phyloP scores from a whole-genome alignment of 1,140 invertebrate species.

The Meloidogyne floridensis region DNA sequence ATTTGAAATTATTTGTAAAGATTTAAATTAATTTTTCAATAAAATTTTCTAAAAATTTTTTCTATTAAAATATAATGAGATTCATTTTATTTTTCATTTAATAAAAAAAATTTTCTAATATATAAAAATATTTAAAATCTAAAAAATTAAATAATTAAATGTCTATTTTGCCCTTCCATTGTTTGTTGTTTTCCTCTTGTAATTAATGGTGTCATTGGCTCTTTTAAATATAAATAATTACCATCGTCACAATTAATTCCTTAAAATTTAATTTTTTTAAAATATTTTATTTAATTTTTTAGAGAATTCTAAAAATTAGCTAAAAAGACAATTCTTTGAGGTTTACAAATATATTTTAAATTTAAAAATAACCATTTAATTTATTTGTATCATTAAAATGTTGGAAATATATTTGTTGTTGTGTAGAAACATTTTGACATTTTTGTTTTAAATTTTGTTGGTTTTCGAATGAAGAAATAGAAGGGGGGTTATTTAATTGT shows the following conservation, averaged over 20 bases:
- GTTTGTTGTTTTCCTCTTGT: background rate
- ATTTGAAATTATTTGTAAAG: no score
- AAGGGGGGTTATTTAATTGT: background rate
- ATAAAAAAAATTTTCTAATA: no score
- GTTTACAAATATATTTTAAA: no score
- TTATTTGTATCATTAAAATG: background rate
- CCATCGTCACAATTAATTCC: background rate
- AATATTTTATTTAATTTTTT: background rate
- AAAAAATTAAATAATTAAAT: background rate
- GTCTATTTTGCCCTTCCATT: background rate
- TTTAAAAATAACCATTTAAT: background rate
- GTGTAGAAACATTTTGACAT: background rate
- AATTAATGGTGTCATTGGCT: background rate
- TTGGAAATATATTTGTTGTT: background rate
- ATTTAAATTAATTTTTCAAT: no score
- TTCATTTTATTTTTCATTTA: no score
- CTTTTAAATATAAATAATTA: slow-evolving; percentile 7
- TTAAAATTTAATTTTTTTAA: background rate
- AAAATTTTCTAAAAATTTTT: no score
- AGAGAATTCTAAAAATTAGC: no score
- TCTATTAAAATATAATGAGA: no score
- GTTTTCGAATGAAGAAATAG: background rate
- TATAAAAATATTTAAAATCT: background rate
- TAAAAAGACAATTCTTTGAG: no score
- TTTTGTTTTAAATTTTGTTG: background rate